These are phyloP conservation scores for Sialia sialis DNA, from an alignment of 2,113 vertebrate species.

Conservation along the genomic window DNA sequence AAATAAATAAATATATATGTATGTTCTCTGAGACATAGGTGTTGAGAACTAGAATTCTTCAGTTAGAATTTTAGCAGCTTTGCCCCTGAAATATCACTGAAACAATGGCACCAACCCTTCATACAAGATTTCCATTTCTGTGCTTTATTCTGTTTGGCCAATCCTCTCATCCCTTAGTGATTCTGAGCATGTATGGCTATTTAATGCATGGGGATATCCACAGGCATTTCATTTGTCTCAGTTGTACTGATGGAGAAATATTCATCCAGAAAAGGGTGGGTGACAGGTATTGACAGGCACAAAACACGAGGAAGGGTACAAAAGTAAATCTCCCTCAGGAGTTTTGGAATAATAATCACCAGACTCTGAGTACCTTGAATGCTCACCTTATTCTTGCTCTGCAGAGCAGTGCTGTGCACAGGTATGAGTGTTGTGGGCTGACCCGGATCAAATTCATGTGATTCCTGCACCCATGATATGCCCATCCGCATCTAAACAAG, in stretches of 20 bases:
- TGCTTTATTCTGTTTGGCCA: not conserved
- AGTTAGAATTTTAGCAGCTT: not conserved
- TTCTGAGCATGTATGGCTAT: not conserved
- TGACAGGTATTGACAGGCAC: conserved; percentile 16
- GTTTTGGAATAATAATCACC: not conserved
- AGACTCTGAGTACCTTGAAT: not conserved
- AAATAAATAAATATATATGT: too few species aligned
- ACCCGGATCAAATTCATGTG: not conserved
- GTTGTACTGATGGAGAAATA: not conserved
- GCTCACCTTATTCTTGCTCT: not conserved
- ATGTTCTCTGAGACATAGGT: not conserved
- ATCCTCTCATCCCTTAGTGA: not conserved
- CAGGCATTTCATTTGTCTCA: conserved; percentile 36
- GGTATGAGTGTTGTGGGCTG: not conserved
- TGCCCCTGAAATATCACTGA: not conserved
- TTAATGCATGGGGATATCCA: conserved; percentile 21
- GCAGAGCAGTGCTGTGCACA: not conserved
- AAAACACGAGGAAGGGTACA: not conserved
- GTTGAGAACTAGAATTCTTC: not conserved
- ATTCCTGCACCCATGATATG: not conserved
- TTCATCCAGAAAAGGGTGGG: not conserved
- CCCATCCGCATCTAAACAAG: not conserved
- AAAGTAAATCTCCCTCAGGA: conserved; percentile 11
- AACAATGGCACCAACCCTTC: not conserved
- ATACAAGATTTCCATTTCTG: not conserved